These are phyloP conservation scores for Diorhabda sublineata DNA, from an alignment of 1,140 invertebrate species.

Conservation along the genomic window DNA sequence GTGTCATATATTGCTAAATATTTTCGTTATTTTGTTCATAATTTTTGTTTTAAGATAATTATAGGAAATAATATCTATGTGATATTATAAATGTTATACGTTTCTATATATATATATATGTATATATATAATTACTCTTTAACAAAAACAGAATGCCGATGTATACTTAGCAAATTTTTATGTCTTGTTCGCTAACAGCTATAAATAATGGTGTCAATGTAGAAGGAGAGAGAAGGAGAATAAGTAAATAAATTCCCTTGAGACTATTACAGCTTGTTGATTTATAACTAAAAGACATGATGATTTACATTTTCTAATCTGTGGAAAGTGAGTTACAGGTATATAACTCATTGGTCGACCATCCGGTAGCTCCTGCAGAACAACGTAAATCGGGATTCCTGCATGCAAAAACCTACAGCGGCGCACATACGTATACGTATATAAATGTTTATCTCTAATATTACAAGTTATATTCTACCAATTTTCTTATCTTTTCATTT, in stretches of 20 bases:
- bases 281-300: slow-evolving; percentile 18
- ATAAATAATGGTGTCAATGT: slow-evolving; percentile 10
- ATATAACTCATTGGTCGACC: slow-evolving; percentile 31
- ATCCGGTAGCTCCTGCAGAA: slow-evolving; percentile 32
- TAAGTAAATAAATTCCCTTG: slow-evolving; percentile 26
- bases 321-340: slow-evolving; percentile 29
- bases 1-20: too few species aligned
- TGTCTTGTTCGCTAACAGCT: slow-evolving; percentile 5
- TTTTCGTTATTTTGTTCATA: too few species aligned
- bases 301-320: slow-evolving; percentile 38
- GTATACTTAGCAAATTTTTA: slow-evolving; percentile 20
- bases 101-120: too few species aligned
- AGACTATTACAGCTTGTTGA: slow-evolving; percentile 15
- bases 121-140: not conserved
- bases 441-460: too few species aligned
- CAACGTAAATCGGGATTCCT: slow-evolving; percentile 25
- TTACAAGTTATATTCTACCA: too few species aligned
- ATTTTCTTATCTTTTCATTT: too few species aligned
- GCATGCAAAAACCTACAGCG: slow-evolving; percentile 23
- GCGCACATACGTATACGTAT: not conserved
- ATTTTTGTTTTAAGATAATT: too few species aligned
- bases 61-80: too few species aligned
- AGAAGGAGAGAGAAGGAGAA: not conserved
- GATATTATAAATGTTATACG: too few species aligned
- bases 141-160: slow-evolving; percentile 15